These are phyloP conservation scores for Hucho hucho DNA, from an alignment of 2,113 vertebrate genomes.

Conservation along the genomic window DNA sequence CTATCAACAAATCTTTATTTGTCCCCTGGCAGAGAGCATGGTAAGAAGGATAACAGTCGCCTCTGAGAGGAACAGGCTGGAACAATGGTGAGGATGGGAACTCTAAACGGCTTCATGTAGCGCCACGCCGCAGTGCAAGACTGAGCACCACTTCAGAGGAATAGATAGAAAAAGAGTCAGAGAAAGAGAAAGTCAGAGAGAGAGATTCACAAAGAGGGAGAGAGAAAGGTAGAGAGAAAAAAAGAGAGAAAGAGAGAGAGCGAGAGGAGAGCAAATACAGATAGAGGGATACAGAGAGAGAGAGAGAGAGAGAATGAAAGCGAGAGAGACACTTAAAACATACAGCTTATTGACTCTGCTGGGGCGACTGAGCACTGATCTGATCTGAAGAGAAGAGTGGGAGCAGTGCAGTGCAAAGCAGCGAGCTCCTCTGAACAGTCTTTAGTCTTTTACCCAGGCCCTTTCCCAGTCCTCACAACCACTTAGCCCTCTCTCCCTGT, in stretches of 20 bases:
- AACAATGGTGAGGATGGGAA: constrained; percentile 58
- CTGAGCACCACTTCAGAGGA: constrained; percentile 51
- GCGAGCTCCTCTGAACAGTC: constrained; percentile 48
- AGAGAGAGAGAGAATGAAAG: constrained; percentile 50
- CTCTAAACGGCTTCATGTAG: constrained; percentile 70
- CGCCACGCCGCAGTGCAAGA: constrained; percentile 49
- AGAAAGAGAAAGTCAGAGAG: constrained; percentile 20
- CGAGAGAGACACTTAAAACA: constrained; percentile 61
- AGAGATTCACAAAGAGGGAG: not conserved
- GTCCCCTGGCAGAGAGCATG: constrained; percentile 55
- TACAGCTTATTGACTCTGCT: constrained; percentile 60
- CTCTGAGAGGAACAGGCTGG: constrained; percentile 59
- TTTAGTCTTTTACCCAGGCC: constrained; percentile 50
- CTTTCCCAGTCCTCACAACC: constrained; percentile 44
- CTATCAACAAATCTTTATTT: constrained; percentile 66
- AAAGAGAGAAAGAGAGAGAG: constrained; percentile 23
- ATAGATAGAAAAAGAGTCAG: constrained; percentile 28
- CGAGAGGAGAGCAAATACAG: constrained; percentile 8
- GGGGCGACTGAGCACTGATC: constrained; percentile 20
- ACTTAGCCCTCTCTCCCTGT: constrained; percentile 48
- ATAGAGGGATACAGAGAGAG: constrained; percentile 2
- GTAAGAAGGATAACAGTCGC: constrained; percentile 60
- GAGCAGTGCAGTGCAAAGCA: constrained; percentile 47
- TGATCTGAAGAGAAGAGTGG: constrained; percentile 47
- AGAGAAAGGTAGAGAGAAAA: constrained; percentile 21